phyloP scores from a whole-genome alignment of 2,797 vertebrate species.

The Clarias laeviceps region DNA sequence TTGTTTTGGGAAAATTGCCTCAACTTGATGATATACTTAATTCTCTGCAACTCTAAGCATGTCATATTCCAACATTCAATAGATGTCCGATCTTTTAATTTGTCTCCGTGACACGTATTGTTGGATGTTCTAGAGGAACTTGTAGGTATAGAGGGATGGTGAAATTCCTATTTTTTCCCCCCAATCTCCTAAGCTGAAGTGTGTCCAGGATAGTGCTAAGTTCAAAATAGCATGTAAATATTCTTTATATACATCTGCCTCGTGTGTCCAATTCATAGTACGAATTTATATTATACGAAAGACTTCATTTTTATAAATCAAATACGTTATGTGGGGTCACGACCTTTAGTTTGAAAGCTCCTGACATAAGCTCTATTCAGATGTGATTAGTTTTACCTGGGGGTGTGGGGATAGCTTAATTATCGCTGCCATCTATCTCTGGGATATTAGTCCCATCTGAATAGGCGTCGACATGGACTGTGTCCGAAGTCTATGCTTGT shows the following conservation, averaged over 20 bases:
- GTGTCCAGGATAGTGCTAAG: background rate
- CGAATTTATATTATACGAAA: background rate
- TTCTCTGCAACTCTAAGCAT: no score
- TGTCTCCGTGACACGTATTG: no score
- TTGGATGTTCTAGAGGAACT: background rate
- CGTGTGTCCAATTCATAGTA: background rate
- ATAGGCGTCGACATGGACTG: background rate
- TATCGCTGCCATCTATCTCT: background rate
- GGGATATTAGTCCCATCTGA: background rate
- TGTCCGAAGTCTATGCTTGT: background rate
- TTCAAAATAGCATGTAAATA: no score
- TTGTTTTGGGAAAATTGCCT: no score
- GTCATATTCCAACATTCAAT: no score
- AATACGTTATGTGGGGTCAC: background rate
- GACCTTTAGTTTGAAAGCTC: background rate
- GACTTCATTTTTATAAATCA: background rate
- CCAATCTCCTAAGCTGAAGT: background rate
- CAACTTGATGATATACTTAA: background rate
- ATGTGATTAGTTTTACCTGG: no score
- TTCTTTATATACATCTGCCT: background rate
- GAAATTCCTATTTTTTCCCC: no score
- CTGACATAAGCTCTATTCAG: background rate
- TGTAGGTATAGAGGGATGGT: background rate
- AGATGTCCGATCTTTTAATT: background rate
- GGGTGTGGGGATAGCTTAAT: background rate